Evolutionary conservation across 2,888 invertebrate species (phyloP).

Genomic region (Machimus rusticus): DNA sequence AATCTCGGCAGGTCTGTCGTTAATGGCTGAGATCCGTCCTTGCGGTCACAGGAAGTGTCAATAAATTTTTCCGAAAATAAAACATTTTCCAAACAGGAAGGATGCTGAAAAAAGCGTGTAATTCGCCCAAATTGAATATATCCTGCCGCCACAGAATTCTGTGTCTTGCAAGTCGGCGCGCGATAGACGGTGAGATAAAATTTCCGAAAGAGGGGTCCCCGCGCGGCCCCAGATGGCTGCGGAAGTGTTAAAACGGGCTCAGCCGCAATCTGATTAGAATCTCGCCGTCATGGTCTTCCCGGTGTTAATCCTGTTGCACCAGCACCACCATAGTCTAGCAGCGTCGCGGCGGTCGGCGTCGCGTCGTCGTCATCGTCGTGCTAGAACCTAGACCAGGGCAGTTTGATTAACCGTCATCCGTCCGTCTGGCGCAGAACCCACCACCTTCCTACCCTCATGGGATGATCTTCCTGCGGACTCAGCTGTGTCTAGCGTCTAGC

Average conservation of each 20-base stretch:
- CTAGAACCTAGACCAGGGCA: background rate
- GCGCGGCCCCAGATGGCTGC: background rate
- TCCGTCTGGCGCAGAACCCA: background rate
- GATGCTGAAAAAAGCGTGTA: background rate
- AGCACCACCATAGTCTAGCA: background rate
- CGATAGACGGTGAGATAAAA: slow-evolving; percentile 14
- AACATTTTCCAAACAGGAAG: slow-evolving; percentile 36
- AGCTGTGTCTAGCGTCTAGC: too few species aligned
- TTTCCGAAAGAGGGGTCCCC: background rate
- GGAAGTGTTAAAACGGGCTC: background rate
- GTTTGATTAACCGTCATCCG: slow-evolving; percentile 2
- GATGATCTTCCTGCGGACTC: slow-evolving; percentile 11
- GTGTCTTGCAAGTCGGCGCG: background rate
- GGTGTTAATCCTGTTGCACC: slow-evolving; percentile 20
- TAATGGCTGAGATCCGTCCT: slow-evolving; percentile 20
- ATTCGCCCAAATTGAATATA: slow-evolving; percentile 36
- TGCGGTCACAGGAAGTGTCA: slow-evolving; percentile 29
- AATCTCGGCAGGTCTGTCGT: background rate
- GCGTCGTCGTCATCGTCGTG: background rate
- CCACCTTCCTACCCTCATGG: background rate
- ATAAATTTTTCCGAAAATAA: slow-evolving; percentile 25
- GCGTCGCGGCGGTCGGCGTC: background rate
- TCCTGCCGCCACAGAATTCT: background rate
- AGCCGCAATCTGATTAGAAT: background rate
- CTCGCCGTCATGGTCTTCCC: background rate